Conservation (phyloP, 2,113 vertebrate species). For the Smithornis capensis region DNA sequence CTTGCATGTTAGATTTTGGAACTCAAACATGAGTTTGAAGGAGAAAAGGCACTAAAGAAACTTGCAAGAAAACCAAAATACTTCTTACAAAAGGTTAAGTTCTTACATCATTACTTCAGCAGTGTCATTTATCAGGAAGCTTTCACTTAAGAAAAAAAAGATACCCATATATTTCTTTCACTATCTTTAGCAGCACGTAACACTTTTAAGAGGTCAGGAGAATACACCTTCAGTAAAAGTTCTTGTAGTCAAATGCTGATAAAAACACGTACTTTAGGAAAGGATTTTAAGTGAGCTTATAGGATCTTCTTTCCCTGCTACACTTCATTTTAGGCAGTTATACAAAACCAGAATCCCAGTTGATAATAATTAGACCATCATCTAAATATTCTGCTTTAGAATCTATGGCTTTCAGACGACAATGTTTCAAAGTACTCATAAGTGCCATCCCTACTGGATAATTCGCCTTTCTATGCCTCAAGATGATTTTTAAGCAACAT, state of each 20-base stretch:
- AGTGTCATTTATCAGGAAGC: neutral
- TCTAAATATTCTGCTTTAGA: neutral
- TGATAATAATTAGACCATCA: neutral
- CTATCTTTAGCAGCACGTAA: neutral
- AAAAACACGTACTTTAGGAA: neutral
- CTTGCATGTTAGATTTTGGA: neutral
- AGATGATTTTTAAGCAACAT: neutral
- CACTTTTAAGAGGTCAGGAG: neutral
- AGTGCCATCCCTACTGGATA: neutral
- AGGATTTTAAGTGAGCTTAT: neutral
- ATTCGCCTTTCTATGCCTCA: neutral
- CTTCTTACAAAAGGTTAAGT: neutral
- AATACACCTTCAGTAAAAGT: neutral
- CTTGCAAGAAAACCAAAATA: neutral
- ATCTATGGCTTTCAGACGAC: neutral
- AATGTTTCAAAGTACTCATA: neutral
- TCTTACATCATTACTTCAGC: neutral
- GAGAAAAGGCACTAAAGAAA: neutral
- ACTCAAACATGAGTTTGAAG: neutral
- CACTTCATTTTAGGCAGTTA: neutral
- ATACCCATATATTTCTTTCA: neutral
- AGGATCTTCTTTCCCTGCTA: neutral
- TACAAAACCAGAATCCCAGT: rapidly evolving
- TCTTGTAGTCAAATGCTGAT: neutral
- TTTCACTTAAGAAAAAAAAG: neutral